Conservation (phyloP, 35 echinoderm and acorn worm species). For the Lytechinus pictus region DNA sequence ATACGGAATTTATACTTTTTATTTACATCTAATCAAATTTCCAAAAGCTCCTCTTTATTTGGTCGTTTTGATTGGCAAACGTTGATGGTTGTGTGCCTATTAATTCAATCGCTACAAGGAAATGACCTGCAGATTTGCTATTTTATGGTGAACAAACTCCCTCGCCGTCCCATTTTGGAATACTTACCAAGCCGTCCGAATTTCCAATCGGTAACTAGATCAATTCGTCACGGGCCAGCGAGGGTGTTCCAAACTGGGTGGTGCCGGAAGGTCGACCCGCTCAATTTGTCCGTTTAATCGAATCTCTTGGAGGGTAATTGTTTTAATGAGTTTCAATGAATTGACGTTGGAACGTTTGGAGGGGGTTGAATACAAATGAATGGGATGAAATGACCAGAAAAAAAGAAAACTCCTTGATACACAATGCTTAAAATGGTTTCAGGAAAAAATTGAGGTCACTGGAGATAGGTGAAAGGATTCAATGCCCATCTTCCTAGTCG, state of each 20-base stretch:
- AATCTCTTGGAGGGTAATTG: neutral
- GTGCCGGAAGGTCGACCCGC: neutral
- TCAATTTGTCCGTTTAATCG: neutral
- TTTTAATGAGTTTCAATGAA: conserved; percentile 4
- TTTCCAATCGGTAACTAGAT: neutral
- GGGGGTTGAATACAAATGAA: neutral
- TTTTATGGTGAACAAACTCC: neutral
- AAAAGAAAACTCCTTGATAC: neutral
- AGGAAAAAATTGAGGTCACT: neutral
- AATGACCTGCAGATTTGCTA: neutral
- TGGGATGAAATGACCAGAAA: neutral
- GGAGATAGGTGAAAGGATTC: too few relatives aligned
- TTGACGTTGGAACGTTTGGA: neutral
- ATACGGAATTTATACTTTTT: too few relatives aligned
- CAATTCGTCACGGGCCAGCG: neutral
- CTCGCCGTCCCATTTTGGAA: neutral
- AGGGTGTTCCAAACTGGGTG: neutral
- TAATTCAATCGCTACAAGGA: neutral
- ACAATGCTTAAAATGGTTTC: neutral
- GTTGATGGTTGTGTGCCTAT: neutral
- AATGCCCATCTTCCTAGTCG: too few relatives aligned
- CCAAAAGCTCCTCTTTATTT: neutral
- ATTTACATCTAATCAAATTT: too few relatives aligned
- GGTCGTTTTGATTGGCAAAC: neutral
- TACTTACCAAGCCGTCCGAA: neutral